Evolutionary conservation across 1,140 invertebrate genomes (phyloP).

Genomic region (Panulirus ornatus): DNA sequence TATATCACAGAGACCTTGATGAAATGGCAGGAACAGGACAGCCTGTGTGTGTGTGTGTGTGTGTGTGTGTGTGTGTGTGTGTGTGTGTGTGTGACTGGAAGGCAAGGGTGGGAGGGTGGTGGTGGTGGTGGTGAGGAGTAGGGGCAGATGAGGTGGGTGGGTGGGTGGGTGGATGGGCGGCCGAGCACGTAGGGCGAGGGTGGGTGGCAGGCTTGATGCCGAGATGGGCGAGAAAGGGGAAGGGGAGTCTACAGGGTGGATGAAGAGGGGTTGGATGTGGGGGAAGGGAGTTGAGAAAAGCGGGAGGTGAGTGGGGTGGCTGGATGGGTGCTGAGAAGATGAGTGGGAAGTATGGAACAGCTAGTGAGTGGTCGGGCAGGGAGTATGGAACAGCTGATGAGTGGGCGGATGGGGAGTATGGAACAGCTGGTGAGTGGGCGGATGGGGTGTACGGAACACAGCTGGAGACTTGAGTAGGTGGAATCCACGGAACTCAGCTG

Average conservation of each 20-base stretch:
- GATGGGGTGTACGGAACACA: too few relatives aligned
- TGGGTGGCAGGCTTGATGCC: too few relatives aligned
- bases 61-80: background rate
- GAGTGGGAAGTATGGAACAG: background rate
- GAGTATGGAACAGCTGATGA: background rate
- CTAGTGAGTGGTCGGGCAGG: background rate
- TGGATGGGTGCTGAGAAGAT: background rate
- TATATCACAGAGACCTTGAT: conserved; percentile 46
- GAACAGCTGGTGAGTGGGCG: background rate
- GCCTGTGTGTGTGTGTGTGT: background rate
- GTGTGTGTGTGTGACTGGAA: background rate
- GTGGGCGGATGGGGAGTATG: background rate
- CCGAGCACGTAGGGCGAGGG: background rate
- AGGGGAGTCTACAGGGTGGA: too few relatives aligned
- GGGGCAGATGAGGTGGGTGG: too few relatives aligned
- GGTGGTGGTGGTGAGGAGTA: background rate
- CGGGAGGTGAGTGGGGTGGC: background rate
- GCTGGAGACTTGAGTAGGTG: too few relatives aligned
- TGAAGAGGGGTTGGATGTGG: too few relatives aligned
- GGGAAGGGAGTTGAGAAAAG: too few relatives aligned
- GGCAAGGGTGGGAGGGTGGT: background rate
- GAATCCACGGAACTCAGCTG: too few relatives aligned
- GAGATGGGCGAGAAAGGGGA: background rate
- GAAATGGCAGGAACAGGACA: conserved; percentile 49
- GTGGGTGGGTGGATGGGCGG: background rate